These are phyloP conservation scores for Onychostruthus taczanowskii DNA, from an alignment of 2,113 vertebrate species.

Conservation along the genomic window DNA sequence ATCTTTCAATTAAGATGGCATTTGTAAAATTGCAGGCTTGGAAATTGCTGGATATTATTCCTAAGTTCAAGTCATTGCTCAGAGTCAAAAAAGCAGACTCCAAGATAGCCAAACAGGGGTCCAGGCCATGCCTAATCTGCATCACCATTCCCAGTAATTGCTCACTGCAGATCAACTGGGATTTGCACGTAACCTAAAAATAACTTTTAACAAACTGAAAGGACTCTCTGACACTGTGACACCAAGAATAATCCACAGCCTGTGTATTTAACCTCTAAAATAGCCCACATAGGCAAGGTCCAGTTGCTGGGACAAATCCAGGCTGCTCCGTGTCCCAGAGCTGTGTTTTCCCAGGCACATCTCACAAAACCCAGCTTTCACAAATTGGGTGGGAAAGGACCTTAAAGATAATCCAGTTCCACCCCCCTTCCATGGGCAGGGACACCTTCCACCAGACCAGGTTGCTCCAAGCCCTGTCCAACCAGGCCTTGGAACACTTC, in stretches of 20 bases:
- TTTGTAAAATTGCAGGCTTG: constrained; percentile 22
- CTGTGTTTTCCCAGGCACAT: background rate
- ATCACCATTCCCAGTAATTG: background rate
- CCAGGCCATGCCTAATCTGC: background rate
- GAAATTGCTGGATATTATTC: background rate
- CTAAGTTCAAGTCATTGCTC: background rate
- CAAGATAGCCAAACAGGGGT: background rate
- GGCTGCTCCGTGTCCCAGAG: background rate
- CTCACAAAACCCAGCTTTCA: background rate
- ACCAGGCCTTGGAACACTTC: background rate
- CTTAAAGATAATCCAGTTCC: background rate
- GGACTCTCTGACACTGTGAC: background rate
- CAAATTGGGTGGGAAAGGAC: background rate
- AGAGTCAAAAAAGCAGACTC: background rate
- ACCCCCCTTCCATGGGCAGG: background rate
- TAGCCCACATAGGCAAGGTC: background rate
- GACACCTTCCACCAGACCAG: background rate
- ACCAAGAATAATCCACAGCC: background rate
- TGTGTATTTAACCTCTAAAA: background rate
- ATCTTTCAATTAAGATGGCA: constrained; percentile 44
- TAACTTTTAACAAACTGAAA: background rate
- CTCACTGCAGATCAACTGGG: background rate
- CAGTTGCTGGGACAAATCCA: background rate
- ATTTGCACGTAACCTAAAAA: background rate
- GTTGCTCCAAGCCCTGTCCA: background rate